Percentiles rank a stretch among this genome's conserved stretches.
Conservation (phyloP, 2,113 vertebrate genomes). For the Lasiurus cinereus region DNA sequence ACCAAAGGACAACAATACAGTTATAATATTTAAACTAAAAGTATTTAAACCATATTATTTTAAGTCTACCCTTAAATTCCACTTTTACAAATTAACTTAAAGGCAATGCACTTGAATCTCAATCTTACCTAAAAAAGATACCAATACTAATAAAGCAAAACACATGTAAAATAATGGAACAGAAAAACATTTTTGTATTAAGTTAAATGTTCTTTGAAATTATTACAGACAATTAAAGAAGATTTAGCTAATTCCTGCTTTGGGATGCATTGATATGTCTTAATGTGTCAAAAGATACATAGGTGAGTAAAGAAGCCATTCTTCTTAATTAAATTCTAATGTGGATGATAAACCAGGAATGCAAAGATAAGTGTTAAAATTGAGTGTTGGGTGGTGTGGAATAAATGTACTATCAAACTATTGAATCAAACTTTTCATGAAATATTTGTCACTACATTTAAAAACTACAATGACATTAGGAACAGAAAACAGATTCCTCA, state of each 20-base stretch:
- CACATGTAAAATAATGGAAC: neutral
- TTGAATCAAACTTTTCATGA: neutral
- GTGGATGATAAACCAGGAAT: neutral
- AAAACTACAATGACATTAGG: accelerated
- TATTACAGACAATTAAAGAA: neutral
- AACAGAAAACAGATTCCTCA: neutral
- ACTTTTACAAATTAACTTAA: neutral
- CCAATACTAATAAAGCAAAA: neutral
- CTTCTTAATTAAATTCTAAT: neutral
- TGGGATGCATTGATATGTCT: neutral
- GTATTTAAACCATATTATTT: neutral
- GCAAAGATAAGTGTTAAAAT: neutral
- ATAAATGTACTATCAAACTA: accelerated
- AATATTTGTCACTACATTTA: neutral
- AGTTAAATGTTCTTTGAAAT: neutral
- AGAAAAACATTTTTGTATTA: neutral
- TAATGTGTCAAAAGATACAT: neutral
- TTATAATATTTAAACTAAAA: neutral
- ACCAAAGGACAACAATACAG: neutral
- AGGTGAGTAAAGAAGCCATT: neutral
- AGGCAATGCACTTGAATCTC: neutral
- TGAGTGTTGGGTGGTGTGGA: neutral
- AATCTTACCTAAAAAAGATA: neutral
- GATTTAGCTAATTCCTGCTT: neutral
- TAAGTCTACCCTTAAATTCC: neutral